Base-by-base conservation (phyloP, 2,113 vertebrate species). In the Peromyscus maniculatus region DNA sequence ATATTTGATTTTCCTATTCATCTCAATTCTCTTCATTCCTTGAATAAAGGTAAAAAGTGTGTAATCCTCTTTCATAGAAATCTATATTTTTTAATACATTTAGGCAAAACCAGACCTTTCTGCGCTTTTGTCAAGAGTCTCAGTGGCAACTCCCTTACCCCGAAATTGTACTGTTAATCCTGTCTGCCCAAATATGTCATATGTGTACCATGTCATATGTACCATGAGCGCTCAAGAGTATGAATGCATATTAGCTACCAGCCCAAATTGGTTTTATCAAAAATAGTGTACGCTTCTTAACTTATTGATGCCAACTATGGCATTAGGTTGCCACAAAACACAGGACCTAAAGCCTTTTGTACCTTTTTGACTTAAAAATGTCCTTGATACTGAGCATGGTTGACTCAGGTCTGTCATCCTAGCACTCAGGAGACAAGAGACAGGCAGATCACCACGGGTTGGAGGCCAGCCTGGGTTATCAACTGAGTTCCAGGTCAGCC, bases 241-340 rank as follows among this genome's bases (percentile, higher is more conserved):
- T 39, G 96, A 89, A 77, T 59, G 57, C 84, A 78, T 92, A 22
- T 71, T 77, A 92, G 69, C 55, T 83, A 83, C 82, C 79, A 88
- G 49, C 43, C 80, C 82, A 96, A 83, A 92, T 36, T 87, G 59
- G 9, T 96, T 94, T 94, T 94, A 69, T 75, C 67, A 89, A 67
- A 87, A 49, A 64, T 52, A 79, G 33, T 22, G 10, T 92, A 59
- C 94, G 22, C 24, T n/a, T 96, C n/a, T 97, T 78, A 87, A 89
- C 87, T 95, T 26, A 86, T 31, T 77, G 28, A 67, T 96, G 59
- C 36, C 36, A 84, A 66, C 13, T 93, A 28, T 91, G 69, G 84
- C 88, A 78, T 96, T 93, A 92, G 43, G 75, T 43, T 79, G 93
- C 67, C 26, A 94, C 17, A 90, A 69, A 93, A 43, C 3, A 95